A percentile compares a stretch with the other conserved stretches of the same genome.
phyloP scores from a whole-genome alignment of 2,113 vertebrate species.

The Gallinago undulata region DNA sequence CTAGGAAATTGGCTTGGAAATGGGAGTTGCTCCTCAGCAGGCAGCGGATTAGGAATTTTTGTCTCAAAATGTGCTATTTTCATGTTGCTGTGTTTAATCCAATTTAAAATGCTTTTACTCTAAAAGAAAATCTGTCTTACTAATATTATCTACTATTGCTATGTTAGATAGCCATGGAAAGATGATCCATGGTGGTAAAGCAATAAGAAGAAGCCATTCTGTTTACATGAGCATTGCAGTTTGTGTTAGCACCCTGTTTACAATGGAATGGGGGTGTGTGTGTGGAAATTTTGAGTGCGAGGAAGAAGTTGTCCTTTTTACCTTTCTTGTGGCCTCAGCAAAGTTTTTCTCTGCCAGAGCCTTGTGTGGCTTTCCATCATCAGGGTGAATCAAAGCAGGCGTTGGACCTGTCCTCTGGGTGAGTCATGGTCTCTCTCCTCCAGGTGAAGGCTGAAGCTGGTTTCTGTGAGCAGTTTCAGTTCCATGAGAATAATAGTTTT shows the following conservation, averaged over 20 bases:
- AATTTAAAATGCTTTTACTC: background rate
- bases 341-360: background rate
- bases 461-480: background rate
- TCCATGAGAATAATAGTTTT: background rate
- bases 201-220: background rate
- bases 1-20: background rate
- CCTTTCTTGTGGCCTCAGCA: rapidly evolving
- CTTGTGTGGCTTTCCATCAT: background rate
- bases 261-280: background rate
- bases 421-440: background rate
- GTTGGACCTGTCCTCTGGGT: background rate
- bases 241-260: background rate
- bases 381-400: background rate
- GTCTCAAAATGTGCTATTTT: background rate
- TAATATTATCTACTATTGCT: background rate
- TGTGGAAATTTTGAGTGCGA: rapidly evolving
- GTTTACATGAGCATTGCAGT: background rate
- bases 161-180: background rate
- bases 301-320: background rate
- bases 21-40: background rate
- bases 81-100: background rate
- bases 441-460: background rate
- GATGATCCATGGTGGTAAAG: background rate
- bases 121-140: background rate
- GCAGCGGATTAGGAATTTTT: background rate